Evolutionary conservation across 2,797 vertebrate species (phyloP).

Genomic region (Chloroceryle amazona): DNA sequence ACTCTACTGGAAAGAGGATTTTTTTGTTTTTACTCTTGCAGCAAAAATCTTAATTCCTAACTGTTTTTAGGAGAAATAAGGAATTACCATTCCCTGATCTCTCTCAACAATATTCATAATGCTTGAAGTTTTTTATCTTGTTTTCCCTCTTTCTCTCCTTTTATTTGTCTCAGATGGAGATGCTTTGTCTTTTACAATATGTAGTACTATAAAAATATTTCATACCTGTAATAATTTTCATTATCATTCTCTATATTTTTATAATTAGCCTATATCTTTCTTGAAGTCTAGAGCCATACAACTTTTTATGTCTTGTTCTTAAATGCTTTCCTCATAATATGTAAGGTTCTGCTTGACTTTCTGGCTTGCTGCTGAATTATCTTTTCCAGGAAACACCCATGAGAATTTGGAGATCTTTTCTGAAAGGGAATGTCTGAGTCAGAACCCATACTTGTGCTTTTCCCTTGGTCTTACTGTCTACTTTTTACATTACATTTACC

Average conservation of each 20-base stretch:
- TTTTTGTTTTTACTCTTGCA: neutral
- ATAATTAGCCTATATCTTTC: neutral
- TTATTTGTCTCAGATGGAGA: neutral
- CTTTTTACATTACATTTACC: neutral
- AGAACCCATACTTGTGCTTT: neutral
- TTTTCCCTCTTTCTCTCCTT: rapidly evolving
- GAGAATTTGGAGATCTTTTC: neutral
- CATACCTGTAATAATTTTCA: neutral
- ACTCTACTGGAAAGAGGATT: neutral
- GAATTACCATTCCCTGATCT: neutral
- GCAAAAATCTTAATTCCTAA: neutral
- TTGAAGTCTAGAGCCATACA: neutral
- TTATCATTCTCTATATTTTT: neutral
- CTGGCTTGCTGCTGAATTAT: neutral
- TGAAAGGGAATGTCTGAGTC: neutral
- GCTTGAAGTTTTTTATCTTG: neutral
- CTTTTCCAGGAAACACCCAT: neutral
- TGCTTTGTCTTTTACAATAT: neutral
- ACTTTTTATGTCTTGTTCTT: neutral
- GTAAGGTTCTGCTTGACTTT: neutral
- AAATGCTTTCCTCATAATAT: neutral
- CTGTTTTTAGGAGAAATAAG: neutral
- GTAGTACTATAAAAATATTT: neutral
- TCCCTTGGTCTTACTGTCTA: neutral
- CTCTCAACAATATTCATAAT: neutral